Evolutionary conservation across 2,888 invertebrate genomes (phyloP), one percentile per base, ranked within the genome.

Genomic region (Arenicola marina): DNA sequence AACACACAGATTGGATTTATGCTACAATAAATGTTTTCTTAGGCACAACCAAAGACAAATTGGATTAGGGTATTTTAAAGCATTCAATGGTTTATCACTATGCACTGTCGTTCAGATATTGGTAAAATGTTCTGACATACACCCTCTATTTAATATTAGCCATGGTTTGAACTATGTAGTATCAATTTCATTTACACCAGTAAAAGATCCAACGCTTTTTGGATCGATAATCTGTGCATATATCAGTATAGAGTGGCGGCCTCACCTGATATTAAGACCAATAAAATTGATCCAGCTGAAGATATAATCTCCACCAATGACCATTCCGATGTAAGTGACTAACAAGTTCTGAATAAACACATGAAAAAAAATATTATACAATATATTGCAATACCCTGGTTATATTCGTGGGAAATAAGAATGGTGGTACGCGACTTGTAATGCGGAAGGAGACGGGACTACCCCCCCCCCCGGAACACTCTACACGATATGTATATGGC

Each of bases 241-340:
- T n/a, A n/a, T n/a, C n/a, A n/a, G n/a, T n/a, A n/a, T n/a, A n/a
- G n/a, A n/a, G n/a, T 38, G 43, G 11, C 11, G n/a, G 24, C 48
- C 24, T 69, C 67, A 87, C 85, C 95, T 96, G 56, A 98, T 90
- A 85, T 98, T 99, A 59, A 99, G 88, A 24, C 99, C 99, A 66
- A 94, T 87, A 85, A 98, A 99, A 84, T 99, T 99, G 38, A 92
- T 86, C 89, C 90, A 90, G 1, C 92, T 91, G 84, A 96, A 99
- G 65, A 96, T 89, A 84, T 99, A 99, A 84, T 99, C 99, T 18
- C 97, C 98, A 51, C 97, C 98, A 62, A 98, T 92, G 48, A 96
- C 89, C 97, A 99, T 99, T 32, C 98, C 98, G 24, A 68, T 31
- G 61, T 99, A 99, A 0, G 99, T 99, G 2, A 99, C 93, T 73